These are phyloP conservation scores for Grallaria varia DNA, from an alignment of 2,113 vertebrate species.

Conservation along the genomic window DNA sequence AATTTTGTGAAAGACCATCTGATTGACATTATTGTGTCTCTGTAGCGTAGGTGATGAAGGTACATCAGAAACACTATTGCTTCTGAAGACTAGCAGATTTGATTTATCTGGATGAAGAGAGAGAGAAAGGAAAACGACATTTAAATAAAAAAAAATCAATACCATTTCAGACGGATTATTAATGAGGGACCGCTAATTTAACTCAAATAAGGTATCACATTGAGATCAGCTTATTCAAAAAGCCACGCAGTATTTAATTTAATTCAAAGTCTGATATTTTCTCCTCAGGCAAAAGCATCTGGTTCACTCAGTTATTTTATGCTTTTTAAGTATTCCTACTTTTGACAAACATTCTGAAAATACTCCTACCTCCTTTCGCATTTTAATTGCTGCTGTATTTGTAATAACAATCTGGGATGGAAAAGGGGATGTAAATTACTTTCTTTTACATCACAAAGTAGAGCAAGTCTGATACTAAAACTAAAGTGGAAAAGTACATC, in stretches of 20 bases:
- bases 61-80: conserved; percentile 80
- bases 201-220: not conserved
- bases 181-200: not conserved
- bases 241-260: not conserved
- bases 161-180: not conserved
- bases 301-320: not conserved
- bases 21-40: conserved; percentile 90
- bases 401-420: not conserved
- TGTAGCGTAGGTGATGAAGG: conserved; percentile 80
- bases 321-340: not conserved
- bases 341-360: not conserved
- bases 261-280: not conserved
- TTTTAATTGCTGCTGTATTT: not conserved
- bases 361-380: not conserved
- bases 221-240: not conserved
- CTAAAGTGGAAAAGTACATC: not conserved
- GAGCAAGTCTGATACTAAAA: not conserved
- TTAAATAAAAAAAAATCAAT: not conserved
- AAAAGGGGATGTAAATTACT: not conserved
- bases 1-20: conserved; percentile 99
- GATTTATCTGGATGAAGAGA: conserved; percentile 84
- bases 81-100: conserved; percentile 92
- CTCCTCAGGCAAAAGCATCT: not conserved
- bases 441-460: not conserved
- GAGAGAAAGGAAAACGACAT: not conserved